Base-by-base conservation (phyloP, 2,797 vertebrate species). In the Acanthopagrus latus region DNA sequence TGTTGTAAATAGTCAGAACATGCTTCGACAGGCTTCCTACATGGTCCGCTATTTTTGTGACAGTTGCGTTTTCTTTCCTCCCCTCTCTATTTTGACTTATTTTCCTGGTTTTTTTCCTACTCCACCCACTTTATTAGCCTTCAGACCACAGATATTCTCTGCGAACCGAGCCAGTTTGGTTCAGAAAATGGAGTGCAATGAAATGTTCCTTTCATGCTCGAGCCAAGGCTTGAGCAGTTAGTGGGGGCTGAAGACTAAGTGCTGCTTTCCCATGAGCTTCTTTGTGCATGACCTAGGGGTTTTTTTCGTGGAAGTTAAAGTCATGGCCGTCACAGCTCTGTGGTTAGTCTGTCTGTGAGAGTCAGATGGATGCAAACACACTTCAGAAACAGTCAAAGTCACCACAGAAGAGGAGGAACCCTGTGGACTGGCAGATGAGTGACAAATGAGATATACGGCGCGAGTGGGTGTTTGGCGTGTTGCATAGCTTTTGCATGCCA, bases 1-100 rank as follows among this genome's bases (percentile, higher is more conserved):
- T 75, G 83, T 86, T 83, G 84, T 89, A 92, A 93, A 92, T 58
- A 90, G 75, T 86, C 76, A 66, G 72, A 88, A 89, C 90, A 79
- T 83, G 91, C 83, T 87, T 75, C 72, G 44, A 91, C 88, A 85
- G 58, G 90, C 82, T 81, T 84, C 65, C 68, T 70, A 73, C 60
- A 71, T 50, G 38, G 23, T 58, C 76, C 60, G 38, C 76, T 73
- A 64, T 89, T 87, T 84, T 81, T 67, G 47, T 66, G 64, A 80
- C 71, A 56, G 8, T 80, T 81, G 82, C 59, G 33, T 33, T 81
- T 52, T 82, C 73, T 80, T 81, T 64, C 52, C 72, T 48, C 60
- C 27, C 48, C 55, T 47, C 18, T 56, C 51, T 77, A 46, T 68
- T 82, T 83, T 76, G 29, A 76, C 46, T 74, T 52, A 25, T 8